phyloP scores from a whole-genome alignment of 2,888 invertebrate genomes.

The Ichneumoninae sp. region DNA sequence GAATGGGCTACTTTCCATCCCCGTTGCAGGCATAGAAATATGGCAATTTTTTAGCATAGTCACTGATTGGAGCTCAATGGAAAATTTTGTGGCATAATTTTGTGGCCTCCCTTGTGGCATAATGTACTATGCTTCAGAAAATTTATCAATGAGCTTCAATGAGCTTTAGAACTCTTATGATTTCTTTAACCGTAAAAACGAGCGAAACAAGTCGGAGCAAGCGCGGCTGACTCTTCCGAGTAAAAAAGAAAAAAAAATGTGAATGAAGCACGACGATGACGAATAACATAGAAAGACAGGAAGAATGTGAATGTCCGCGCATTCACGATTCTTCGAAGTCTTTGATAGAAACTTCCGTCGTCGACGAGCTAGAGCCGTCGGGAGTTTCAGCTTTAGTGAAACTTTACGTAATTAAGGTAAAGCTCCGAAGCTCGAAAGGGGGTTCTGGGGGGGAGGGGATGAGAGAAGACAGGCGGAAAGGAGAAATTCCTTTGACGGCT shows the following conservation, averaged over 20 bases:
- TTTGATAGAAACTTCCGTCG: conserved; percentile 62
- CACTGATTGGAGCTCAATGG: too few species aligned
- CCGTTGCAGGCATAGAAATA: too few species aligned
- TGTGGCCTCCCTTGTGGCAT: too few species aligned
- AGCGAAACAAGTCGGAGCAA: conserved; percentile 24
- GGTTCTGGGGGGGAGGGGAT: background rate
- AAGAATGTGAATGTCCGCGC: conserved; percentile 21
- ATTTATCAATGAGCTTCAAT: background rate
- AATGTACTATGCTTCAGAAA: background rate
- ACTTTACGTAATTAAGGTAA: conserved; percentile 67
- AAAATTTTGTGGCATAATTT: too few species aligned
- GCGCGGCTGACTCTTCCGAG: conserved; percentile 31
- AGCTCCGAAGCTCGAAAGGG: conserved; percentile 48
- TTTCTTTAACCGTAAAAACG: background rate
- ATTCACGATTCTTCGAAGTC: conserved; percentile 57
- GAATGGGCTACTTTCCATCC: too few species aligned
- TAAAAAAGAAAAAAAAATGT: conserved; percentile 7
- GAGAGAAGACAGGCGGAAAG: background rate
- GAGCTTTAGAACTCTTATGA: background rate
- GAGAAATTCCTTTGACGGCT: conserved; percentile 55
- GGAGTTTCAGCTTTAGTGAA: conserved; percentile 59
- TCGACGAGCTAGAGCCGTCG: conserved; percentile 33
- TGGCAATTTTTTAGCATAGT: too few species aligned
- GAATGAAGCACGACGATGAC: conserved; percentile 35
- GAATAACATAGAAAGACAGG: conserved; percentile 32